These are phyloP conservation scores for Percopsis omiscomaycus DNA, from an alignment of 2,797 vertebrate species.

Conservation along the genomic window DNA sequence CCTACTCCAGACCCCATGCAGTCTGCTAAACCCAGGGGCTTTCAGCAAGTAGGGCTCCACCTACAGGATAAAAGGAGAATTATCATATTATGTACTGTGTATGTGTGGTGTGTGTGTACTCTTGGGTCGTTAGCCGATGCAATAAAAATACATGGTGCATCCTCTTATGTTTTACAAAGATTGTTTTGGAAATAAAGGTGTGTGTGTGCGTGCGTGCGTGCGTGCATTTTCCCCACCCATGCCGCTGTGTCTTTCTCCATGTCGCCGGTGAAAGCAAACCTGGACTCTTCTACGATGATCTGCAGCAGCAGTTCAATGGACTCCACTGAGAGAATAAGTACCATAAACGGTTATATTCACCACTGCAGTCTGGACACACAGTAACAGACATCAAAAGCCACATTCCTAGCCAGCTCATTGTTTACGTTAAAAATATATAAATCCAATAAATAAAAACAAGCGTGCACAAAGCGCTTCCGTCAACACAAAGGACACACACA, in stretches of 20 bases:
- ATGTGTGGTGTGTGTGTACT: not conserved
- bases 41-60: constrained; percentile 67
- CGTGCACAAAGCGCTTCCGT: not conserved
- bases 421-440: not conserved
- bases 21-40: constrained; percentile 70
- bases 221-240: constrained; percentile 56
- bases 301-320: constrained; percentile 76
- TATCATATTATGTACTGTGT: not conserved
- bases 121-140: too few relatives aligned
- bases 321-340: constrained; percentile 59
- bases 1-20: constrained; percentile 77
- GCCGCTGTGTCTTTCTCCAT: constrained; percentile 56
- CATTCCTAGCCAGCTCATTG: not conserved
- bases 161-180: too few relatives aligned
- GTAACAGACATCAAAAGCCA: too few relatives aligned
- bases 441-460: not conserved
- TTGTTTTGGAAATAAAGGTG: not conserved
- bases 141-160: too few relatives aligned
- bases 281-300: constrained; percentile 67
- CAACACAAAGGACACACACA: constrained; percentile 5
- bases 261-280: constrained; percentile 21
- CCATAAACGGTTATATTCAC: not conserved
- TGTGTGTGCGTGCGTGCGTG: constrained; percentile 9
- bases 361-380: too few relatives aligned
- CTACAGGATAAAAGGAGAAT: constrained; percentile 49